Evolutionary conservation across 2,113 vertebrate genomes (phyloP).

Genomic region (Cervus canadensis): DNA sequence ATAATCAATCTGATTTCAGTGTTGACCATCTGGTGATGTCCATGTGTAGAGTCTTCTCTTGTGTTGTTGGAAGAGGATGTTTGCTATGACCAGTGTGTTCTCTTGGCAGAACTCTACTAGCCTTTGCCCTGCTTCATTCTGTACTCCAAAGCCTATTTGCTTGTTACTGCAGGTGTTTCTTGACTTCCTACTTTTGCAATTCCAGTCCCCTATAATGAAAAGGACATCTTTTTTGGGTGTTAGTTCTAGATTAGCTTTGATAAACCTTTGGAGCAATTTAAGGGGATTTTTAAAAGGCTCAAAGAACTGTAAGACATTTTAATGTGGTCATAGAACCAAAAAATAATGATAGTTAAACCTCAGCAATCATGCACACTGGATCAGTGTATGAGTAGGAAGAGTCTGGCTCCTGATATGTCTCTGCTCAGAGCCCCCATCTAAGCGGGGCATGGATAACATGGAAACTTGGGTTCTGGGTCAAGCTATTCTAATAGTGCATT

Average conservation of each 20-base stretch:
- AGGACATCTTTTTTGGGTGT: neutral
- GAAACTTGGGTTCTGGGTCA: neutral
- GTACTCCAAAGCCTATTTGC: neutral
- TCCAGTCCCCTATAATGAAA: neutral
- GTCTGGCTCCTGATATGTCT: neutral
- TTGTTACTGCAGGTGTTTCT: neutral
- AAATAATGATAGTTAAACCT: neutral
- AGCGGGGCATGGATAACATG: neutral
- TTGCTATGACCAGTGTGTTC: neutral
- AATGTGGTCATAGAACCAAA: neutral
- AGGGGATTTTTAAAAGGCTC: neutral
- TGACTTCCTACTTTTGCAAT: neutral
- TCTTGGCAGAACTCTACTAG: neutral
- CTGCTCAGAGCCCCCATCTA: neutral
- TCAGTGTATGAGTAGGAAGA: neutral
- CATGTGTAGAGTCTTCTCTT: neutral
- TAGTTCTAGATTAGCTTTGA: neutral
- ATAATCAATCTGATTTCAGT: neutral
- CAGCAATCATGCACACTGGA: accelerated
- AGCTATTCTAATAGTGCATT: neutral
- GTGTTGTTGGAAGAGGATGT: neutral
- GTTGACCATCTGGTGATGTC: neutral
- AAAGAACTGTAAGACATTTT: neutral
- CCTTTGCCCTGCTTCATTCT: neutral
- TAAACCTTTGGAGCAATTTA: neutral